phyloP scores from a whole-genome alignment of 2,113 vertebrate species.

The Mugil cephalus region DNA sequence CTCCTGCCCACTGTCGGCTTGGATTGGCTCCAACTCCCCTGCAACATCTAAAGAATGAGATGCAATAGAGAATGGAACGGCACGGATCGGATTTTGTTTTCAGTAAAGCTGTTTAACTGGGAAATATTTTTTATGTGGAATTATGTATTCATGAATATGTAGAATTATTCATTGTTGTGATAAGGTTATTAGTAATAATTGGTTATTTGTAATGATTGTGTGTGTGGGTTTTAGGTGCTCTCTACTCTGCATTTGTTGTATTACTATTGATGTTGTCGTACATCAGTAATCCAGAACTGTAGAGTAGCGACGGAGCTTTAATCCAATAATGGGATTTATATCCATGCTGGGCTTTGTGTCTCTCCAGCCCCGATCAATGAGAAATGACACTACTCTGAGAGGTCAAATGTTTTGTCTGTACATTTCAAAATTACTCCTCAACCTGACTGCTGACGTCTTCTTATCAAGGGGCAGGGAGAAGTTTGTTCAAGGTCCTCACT shows the following conservation, averaged over 20 bases:
- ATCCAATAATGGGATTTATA: conserved; percentile 23
- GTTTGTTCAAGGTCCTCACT: not conserved
- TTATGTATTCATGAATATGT: too few species aligned
- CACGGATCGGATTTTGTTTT: too few species aligned
- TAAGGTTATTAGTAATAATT: too few species aligned
- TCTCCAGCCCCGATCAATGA: conserved; percentile 16
- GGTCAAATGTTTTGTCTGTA: conserved; percentile 21
- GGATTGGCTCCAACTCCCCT: too few species aligned
- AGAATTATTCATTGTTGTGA: too few species aligned
- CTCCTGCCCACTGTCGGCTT: too few species aligned
- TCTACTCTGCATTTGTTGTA: conserved; percentile 23
- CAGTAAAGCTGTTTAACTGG: too few species aligned
- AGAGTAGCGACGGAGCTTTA: conserved; percentile 23
- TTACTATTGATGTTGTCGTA: conserved; percentile 34
- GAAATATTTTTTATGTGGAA: too few species aligned
- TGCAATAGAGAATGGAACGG: too few species aligned
- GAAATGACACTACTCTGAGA: conserved; percentile 24
- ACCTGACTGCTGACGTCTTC: not conserved
- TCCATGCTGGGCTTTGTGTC: conserved; percentile 4
- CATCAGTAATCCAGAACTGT: conserved; percentile 11
- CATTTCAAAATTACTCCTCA: conserved; percentile 16
- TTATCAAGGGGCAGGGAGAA: not conserved
- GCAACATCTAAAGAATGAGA: too few species aligned
- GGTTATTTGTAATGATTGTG: not conserved
- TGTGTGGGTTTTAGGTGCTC: too few species aligned